Conservation (phyloP, 2,797 vertebrate genomes). For the Babyrousa celebensis region DNA sequence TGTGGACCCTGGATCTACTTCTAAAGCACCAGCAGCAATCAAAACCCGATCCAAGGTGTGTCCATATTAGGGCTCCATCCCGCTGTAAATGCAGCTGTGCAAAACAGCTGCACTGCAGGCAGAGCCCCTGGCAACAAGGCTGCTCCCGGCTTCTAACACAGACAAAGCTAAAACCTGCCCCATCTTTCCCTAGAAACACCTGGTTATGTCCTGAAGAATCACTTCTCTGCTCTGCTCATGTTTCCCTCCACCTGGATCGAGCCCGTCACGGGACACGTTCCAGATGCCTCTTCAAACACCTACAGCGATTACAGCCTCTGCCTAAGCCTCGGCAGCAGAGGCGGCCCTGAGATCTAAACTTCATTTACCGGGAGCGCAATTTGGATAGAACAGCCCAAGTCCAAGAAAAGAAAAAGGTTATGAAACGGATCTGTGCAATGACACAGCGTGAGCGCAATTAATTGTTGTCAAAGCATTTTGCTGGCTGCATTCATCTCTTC, state of each 20-base stretch:
- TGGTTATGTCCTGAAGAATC: neutral
- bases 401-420: neutral
- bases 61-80: neutral
- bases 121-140: neutral
- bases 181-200: neutral
- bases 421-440: conserved; percentile 73
- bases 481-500: conserved; percentile 81
- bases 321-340: neutral
- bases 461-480: conserved; percentile 86
- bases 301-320: neutral
- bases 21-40: too few relatives aligned
- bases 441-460: conserved; percentile 82
- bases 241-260: neutral
- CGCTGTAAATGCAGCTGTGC: neutral
- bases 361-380: neutral
- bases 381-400: neutral
- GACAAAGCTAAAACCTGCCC: neutral
- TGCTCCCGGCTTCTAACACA: neutral
- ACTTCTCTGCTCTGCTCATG: neutral
- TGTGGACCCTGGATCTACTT: neutral
- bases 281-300: neutral
- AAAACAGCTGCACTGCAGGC: neutral
- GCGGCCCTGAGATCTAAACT: neutral
- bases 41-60: neutral
- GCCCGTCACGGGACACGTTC: neutral